Percentiles rank a stretch among this genome's conserved stretches.
Evolutionary conservation across 2,888 invertebrate species (phyloP).

Genomic region (Venusia cambrica): DNA sequence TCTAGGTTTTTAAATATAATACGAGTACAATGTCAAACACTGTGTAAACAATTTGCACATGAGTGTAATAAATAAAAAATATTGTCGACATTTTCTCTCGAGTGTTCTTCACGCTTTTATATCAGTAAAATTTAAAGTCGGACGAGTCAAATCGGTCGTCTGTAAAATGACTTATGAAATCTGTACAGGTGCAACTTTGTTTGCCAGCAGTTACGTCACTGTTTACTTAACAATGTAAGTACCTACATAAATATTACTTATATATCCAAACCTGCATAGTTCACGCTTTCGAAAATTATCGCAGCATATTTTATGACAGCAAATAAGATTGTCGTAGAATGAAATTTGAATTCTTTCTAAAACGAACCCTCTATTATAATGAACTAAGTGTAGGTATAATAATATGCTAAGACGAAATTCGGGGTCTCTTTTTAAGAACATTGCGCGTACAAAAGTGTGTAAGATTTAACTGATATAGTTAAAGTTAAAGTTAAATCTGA

Average conservation of each 20-base stretch:
- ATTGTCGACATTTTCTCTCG: constrained; percentile 36
- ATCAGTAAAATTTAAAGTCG: constrained; percentile 53
- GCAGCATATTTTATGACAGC: constrained; percentile 4
- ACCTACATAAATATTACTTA: too few relatives aligned
- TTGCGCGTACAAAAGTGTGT: too few relatives aligned
- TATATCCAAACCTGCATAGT: constrained; percentile 30
- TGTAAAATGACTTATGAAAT: constrained; percentile 63
- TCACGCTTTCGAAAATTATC: constrained; percentile 23
- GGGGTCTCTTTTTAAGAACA: too few relatives aligned
- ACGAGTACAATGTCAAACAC: constrained; percentile 23
- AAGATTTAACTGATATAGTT: too few relatives aligned
- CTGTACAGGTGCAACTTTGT: constrained; percentile 62
- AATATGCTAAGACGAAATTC: too few relatives aligned
- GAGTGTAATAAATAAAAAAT: constrained; percentile 22
- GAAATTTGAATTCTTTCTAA: too few relatives aligned
- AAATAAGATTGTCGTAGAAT: too few relatives aligned
- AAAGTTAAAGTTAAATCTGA: too few relatives aligned
- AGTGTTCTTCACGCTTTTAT: constrained; percentile 56
- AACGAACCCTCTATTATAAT: too few relatives aligned
- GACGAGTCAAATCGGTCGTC: constrained; percentile 64
- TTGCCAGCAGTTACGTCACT: constrained; percentile 52
- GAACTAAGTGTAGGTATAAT: too few relatives aligned
- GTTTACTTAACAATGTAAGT: constrained; percentile 40
- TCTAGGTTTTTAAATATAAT: constrained; percentile 11
- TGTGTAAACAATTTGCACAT: constrained; percentile 25